phyloP scores from a whole-genome alignment of 2,797 vertebrate species.

The Cetoscarus ocellatus region DNA sequence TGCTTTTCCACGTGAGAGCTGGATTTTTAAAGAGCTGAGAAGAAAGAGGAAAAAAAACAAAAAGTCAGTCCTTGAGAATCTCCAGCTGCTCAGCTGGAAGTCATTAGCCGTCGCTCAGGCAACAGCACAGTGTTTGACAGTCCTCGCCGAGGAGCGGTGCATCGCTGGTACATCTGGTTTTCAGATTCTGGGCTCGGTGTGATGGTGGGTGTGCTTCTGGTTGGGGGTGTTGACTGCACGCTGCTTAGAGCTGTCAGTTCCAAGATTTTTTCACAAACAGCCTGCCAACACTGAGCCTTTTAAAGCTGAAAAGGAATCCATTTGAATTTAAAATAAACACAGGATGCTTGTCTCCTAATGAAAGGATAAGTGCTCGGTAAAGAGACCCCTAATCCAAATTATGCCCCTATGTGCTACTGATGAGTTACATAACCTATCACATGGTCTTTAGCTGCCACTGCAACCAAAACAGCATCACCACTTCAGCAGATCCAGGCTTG shows the following conservation, averaged over 20 bases:
- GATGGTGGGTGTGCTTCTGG: conserved; percentile 54
- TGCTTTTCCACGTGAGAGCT: conserved; percentile 22
- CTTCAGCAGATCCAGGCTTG: too few relatives aligned
- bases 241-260: conserved; percentile 47
- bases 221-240: conserved; percentile 48
- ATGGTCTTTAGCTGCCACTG: too few relatives aligned
- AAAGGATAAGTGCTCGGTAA: too few relatives aligned
- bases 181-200: conserved; percentile 57
- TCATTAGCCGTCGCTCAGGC: conserved; percentile 82
- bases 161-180: conserved; percentile 77
- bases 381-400: too few relatives aligned
- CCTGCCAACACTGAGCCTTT: conserved; percentile 16
- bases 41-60: conserved; percentile 19
- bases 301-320: neutral
- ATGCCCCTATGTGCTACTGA: too few relatives aligned
- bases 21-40: conserved; percentile 45
- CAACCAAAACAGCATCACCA: too few relatives aligned
- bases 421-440: too few relatives aligned
- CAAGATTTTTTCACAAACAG: conserved; percentile 44
- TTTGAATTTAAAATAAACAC: too few relatives aligned
- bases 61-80: conserved; percentile 61
- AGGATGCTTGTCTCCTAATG: too few relatives aligned
- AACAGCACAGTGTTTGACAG: conserved; percentile 77
- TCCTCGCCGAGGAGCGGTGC: conserved; percentile 68
- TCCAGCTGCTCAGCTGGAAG: conserved; percentile 78